Evolutionary conservation across 2,113 vertebrate species (phyloP).

Genomic region (Chionomys nivalis): DNA sequence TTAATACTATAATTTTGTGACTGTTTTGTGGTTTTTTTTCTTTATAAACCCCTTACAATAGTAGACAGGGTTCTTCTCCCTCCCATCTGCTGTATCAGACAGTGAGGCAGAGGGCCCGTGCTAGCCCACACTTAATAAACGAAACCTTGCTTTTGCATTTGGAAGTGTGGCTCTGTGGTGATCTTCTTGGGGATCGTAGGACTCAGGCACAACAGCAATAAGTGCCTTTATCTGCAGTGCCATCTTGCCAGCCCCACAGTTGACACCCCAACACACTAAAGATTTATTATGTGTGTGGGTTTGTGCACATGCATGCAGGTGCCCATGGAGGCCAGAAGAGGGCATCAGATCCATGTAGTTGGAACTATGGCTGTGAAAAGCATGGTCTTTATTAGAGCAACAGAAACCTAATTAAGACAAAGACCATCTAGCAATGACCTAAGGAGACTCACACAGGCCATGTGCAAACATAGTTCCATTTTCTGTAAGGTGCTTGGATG

Average conservation of each 20-base stretch:
- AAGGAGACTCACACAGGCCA: neutral
- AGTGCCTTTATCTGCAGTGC: neutral
- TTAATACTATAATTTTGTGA: too few relatives aligned
- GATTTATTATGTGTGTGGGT: neutral
- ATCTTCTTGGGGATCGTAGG: too few relatives aligned
- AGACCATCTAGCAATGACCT: neutral
- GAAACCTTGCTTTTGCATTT: too few relatives aligned
- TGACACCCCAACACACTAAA: neutral
- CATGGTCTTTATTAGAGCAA: neutral
- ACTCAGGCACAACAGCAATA: too few relatives aligned
- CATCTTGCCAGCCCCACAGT: neutral
- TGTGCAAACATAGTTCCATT: neutral
- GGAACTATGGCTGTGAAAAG: neutral
- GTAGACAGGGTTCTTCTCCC: too few relatives aligned
- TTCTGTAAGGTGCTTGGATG: neutral
- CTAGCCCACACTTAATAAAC: too few relatives aligned
- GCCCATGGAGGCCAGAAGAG: neutral
- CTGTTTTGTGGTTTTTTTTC: too few relatives aligned
- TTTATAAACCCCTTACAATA: too few relatives aligned
- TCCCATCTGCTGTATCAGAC: too few relatives aligned
- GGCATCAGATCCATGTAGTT: neutral
- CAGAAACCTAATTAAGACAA: neutral
- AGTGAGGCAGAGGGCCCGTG: too few relatives aligned
- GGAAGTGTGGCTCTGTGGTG: too few relatives aligned
- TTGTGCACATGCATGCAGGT: neutral